Evolutionary conservation across 2,888 invertebrate genomes (phyloP), one percentile per base, ranked within the genome.

Genomic region (Euzophera pinguis): DNA sequence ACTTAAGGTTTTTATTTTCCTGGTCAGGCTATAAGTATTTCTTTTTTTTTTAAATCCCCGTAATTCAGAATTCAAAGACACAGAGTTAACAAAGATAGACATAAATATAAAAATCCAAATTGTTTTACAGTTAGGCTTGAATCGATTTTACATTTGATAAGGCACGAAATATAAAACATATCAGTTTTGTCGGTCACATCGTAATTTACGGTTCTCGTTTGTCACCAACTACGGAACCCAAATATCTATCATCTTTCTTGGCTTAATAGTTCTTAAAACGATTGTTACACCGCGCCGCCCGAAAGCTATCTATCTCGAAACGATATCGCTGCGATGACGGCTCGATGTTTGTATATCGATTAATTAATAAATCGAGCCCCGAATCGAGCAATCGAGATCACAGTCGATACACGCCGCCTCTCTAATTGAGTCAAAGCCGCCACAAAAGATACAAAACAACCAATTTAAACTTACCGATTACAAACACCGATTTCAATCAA

Each of bases 321-420:
- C 68, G 71, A 77, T 78, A 81, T 80, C 81, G 75, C 66, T 58
- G n/a, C 81, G 88, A 86, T 82, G 88, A 87, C 85, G 85, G 82
- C 63, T 73, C 76, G 77, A 80, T 88, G 89, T 90, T 90, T 90
- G 89, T 88, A 83, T 86, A 88, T 87, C 87, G 89, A 90, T 89
- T 89, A 89, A 90, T 89, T 90, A 90, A 89, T 90, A 89, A 89
- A 87, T 85, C 84, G 82, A 78, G 78, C 75, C 74, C 78, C 74
- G 73, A 77, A 78, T 84, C 87, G 82, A 79, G 75, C 78, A 75
- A 77, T 79, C 77, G 81, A 81, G 78, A 81, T 79, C 69, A 73
- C 74, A 69, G 75, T 78, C 81, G 85, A 84, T 84, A 85, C 81
- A 77, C 78, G 78, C 83, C 82, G 82, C 76, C 85, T 85, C 83